Evolutionary conservation across 2,888 invertebrate species (phyloP), one percentile per base, ranked within the genome.

Genomic region (Callyntrura guangdongensis): DNA sequence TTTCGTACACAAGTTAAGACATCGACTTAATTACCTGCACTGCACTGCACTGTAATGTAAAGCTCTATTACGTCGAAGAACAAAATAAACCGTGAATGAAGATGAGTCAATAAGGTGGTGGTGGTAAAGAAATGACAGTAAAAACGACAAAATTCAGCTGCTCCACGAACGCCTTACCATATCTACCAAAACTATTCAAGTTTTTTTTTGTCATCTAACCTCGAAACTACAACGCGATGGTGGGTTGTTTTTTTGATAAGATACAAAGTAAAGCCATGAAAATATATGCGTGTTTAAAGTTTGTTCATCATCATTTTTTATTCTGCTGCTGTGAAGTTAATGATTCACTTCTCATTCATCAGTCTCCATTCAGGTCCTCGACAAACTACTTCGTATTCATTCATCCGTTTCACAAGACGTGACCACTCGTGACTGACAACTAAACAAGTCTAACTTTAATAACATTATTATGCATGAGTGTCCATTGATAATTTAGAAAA

Each of bases 341-440:
- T 53, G 53, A 77, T 47, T 77, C 77, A 77, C 49, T n/a, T 36
- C 36, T 36, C 36, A 45, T 36, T 72, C 47, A 17, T 27, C 72
- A 72, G 36, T 36, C 36, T 36, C 67, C 20, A 9, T 67, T 20
- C 11, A 67, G n/a, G 11, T 12, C 17, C 67, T 67, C 67, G 1
- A 77, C 53, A 77, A 27, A 17, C 67, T 69, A 6, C n/a, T 36
- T 36, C 64, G 47, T 72, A 25, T 59, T 69, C 59, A 85, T 56
- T 74, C 85, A 85, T 85, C 85, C 74, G 74, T 69, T 85, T 85
- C 53, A 74, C 53, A 85, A 45, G 72, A 85, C 85, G 56, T 85
- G 85, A 85, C 85, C 85, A 85, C 85, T 85, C 85, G 85, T 85
- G 85, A 85, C 85, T 72, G 85, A 85, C 74, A 85, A 85, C 53